Evolutionary conservation across 2,113 vertebrate genomes (phyloP).

Genomic region (Pangasianodon hypophthalmus): DNA sequence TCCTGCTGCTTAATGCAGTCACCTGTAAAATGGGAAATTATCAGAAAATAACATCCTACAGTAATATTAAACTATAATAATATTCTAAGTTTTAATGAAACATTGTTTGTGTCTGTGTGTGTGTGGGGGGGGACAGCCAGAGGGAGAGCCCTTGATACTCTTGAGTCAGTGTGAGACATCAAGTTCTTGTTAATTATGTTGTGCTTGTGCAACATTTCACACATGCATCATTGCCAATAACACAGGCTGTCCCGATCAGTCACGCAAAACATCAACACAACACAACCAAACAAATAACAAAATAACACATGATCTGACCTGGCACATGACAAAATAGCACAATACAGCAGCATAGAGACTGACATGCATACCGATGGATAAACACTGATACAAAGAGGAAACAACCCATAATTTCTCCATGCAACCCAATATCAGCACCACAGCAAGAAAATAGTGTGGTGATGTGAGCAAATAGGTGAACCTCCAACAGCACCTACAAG

Average conservation of each 20-base stretch:
- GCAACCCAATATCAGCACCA: neutral
- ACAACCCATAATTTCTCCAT: neutral
- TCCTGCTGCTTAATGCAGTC: neutral
- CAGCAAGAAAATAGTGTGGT: neutral
- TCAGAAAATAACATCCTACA: neutral
- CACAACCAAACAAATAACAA: neutral
- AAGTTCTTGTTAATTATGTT: slow-evolving; percentile 54
- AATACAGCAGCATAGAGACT: neutral
- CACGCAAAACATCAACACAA: slow-evolving; percentile 35
- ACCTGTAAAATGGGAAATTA: neutral
- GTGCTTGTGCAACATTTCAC: slow-evolving; percentile 47
- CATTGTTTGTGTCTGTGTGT: slow-evolving; percentile 8
- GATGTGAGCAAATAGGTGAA: neutral
- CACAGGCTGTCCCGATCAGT: slow-evolving; percentile 42
- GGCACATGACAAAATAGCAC: neutral
- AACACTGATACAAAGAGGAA: neutral
- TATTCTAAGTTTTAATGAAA: neutral
- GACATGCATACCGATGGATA: neutral
- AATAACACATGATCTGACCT: neutral
- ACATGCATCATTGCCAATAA: slow-evolving; percentile 31
- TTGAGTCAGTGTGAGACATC: slow-evolving; percentile 44
- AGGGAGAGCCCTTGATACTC: slow-evolving; percentile 34
- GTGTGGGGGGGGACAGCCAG: slow-evolving; percentile 53
- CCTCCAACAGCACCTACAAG: neutral
- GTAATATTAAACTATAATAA: neutral